phyloP scores from a whole-genome alignment of 2,888 invertebrate genomes.

The Athetis lepigone region DNA sequence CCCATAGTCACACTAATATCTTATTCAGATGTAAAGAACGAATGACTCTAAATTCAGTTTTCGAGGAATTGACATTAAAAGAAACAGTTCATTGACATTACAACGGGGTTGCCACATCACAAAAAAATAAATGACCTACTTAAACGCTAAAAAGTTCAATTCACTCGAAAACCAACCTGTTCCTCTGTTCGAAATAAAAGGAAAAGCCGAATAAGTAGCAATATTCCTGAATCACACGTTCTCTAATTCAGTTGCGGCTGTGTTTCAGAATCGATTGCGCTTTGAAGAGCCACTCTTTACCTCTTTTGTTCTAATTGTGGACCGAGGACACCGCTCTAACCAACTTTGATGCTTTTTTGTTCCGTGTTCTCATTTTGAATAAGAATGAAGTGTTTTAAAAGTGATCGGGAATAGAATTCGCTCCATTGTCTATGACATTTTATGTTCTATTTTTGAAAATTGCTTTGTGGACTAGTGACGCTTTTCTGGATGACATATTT shows the following conservation, averaged over 20 bases:
- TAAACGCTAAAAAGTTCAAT: constrained; percentile 7
- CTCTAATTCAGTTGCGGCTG: constrained; percentile 63
- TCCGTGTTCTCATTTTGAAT: constrained; percentile 60
- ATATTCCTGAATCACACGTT: constrained; percentile 59
- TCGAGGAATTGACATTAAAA: not conserved
- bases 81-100: not conserved
- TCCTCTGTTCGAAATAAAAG: constrained; percentile 28
- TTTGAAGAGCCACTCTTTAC: constrained; percentile 72
- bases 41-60: not conserved
- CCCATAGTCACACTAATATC: too few species aligned
- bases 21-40: too few species aligned
- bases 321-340: constrained; percentile 66
- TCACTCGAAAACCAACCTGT: not conserved
- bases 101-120: constrained; percentile 9
- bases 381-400: constrained; percentile 59
- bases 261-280: constrained; percentile 72
- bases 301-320: constrained; percentile 80
- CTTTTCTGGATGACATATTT: constrained; percentile 1
- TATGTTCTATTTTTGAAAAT: constrained; percentile 11
- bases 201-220: constrained; percentile 54
- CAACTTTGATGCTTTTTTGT: constrained; percentile 58
- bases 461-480: not conserved
- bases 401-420: constrained; percentile 44
- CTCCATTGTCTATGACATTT: constrained; percentile 23
- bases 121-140: not conserved